A percentile compares a stretch with the other conserved stretches of the same genome.
Evolutionary conservation across 2,888 invertebrate species (phyloP).

Genomic region (Geophilus truncorum): DNA sequence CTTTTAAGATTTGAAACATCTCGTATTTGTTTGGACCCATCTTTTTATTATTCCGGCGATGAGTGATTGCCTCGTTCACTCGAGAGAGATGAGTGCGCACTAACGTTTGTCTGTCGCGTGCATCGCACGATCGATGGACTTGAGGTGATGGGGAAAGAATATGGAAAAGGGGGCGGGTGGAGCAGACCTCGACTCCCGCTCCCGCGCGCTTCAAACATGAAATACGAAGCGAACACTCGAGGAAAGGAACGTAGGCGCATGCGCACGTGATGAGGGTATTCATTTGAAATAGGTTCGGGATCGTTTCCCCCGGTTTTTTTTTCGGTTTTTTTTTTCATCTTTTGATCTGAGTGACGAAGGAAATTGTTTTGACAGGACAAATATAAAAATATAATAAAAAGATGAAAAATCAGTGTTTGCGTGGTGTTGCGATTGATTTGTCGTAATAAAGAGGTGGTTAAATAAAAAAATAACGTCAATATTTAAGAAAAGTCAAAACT

Average conservation of each 20-base stretch:
- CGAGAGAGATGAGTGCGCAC: neutral
- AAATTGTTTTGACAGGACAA: neutral
- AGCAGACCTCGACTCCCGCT: neutral
- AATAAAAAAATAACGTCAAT: too few species aligned
- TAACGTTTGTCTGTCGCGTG: neutral
- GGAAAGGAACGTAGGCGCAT: neutral
- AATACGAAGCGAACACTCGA: neutral
- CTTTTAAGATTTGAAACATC: neutral
- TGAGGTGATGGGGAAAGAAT: neutral
- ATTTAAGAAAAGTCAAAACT: too few species aligned
- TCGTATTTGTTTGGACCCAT: neutral
- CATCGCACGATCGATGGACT: neutral
- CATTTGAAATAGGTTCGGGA: neutral
- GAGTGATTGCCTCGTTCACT: neutral
- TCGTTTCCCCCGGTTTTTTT: neutral
- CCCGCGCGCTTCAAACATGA: neutral
- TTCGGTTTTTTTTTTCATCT: neutral
- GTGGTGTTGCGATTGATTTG: neutral
- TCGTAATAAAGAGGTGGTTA: neutral
- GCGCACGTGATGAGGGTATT: neutral
- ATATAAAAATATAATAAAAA: neutral
- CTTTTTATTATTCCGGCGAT: neutral
- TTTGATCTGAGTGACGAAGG: neutral
- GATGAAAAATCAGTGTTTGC: neutral
- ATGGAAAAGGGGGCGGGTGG: neutral